Conservation (phyloP, 2,797 vertebrate species). For the Cynodonichthys magdalenae region DNA sequence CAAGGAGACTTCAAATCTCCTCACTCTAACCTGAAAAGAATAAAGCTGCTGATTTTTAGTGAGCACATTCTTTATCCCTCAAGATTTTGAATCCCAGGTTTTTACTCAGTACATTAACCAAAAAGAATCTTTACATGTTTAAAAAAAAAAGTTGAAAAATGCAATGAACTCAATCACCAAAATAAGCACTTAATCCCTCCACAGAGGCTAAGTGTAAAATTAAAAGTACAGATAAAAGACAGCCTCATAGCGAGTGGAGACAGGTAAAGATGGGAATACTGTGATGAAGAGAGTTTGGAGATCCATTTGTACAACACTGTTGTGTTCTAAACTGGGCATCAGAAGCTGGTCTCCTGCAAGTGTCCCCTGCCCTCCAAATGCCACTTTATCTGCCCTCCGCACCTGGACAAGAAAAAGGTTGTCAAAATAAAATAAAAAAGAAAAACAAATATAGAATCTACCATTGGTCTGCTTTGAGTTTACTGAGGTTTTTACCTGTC, state of each 20-base stretch:
- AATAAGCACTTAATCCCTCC: conserved; percentile 1
- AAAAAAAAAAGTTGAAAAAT: not conserved
- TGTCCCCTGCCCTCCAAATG: conserved; percentile 79
- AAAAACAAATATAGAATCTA: not conserved
- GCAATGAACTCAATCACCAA: not conserved
- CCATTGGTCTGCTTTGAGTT: not conserved
- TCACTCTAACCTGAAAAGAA: too few species aligned
- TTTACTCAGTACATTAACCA: not conserved
- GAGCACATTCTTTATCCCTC: too few species aligned
- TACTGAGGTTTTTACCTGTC: conserved; percentile 38
- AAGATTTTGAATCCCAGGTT: too few species aligned
- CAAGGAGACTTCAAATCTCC: too few species aligned
- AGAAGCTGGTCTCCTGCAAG: conserved; percentile 60
- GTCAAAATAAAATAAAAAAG: not conserved
- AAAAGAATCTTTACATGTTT: not conserved
- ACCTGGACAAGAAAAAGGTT: conserved; percentile 37
- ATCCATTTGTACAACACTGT: conserved; percentile 68
- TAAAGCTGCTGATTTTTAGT: too few species aligned
- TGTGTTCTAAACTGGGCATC: conserved; percentile 75
- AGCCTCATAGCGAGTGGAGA: conserved; percentile 77
- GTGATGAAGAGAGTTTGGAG: conserved; percentile 62
- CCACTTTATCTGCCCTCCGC: conserved; percentile 64
- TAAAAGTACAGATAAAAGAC: conserved; percentile 80
- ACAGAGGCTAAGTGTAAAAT: conserved; percentile 16
- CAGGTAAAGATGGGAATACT: conserved; percentile 75